Percentiles rank a stretch among this genome's conserved stretches.
These are phyloP conservation scores for Pissodes strobi DNA, from an alignment of 1,140 invertebrate species.

Conservation along the genomic window DNA sequence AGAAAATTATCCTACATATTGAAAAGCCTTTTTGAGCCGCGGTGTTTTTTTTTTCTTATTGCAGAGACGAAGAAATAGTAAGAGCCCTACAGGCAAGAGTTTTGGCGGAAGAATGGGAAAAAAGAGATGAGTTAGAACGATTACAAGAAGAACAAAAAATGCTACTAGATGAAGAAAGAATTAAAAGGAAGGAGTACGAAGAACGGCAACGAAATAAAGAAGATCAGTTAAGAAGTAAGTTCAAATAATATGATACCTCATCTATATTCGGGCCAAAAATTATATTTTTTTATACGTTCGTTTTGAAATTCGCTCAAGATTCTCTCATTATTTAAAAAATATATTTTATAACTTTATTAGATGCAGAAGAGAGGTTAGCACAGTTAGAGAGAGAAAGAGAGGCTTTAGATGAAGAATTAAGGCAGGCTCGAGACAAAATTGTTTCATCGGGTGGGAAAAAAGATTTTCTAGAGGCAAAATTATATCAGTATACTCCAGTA, in stretches of 20 bases:
- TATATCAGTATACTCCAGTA: conserved; percentile 56
- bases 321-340: background rate
- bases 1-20: too few species aligned
- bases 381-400: conserved; percentile 71
- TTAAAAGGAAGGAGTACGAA: conserved; percentile 76
- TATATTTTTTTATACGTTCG: background rate
- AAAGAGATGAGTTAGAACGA: conserved; percentile 75
- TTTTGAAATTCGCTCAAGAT: background rate
- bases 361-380: conserved; percentile 66
- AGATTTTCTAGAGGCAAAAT: conserved; percentile 66
- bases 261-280: background rate
- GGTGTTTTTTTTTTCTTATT: conserved; percentile 2
- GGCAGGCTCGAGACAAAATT: conserved; percentile 68
- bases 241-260: too few species aligned
- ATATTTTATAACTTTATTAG: conserved; percentile 54
- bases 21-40: too few species aligned
- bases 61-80: conserved; percentile 79
- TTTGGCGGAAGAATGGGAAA: conserved; percentile 81
- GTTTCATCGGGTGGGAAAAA: conserved; percentile 68
- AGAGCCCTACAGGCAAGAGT: conserved; percentile 73
- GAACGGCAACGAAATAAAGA: conserved; percentile 72
- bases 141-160: conserved; percentile 75
- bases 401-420: conserved; percentile 68
- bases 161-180: conserved; percentile 72
- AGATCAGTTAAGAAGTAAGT: conserved; percentile 64